Evolutionary conservation across 2,888 invertebrate genomes (phyloP).

Genomic region (Pandemis heparana): DNA sequence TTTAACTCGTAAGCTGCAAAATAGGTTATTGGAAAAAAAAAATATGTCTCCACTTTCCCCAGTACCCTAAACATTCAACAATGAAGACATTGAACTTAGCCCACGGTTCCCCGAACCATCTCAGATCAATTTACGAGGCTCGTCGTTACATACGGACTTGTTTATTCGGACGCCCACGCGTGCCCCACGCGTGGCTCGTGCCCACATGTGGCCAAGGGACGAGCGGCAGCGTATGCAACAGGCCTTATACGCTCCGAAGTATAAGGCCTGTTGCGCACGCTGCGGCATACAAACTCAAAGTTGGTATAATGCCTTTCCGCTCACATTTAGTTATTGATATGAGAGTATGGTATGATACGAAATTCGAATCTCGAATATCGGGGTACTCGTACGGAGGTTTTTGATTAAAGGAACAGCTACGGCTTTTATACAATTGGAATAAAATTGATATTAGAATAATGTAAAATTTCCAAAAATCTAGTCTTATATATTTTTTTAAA

Average conservation of each 20-base stretch:
- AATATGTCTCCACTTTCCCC: background rate
- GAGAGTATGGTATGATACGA: too few species aligned
- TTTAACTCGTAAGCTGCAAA: background rate
- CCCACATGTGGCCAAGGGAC: slow-evolving; percentile 52
- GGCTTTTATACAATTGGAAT: too few species aligned
- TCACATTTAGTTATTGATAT: too few species aligned
- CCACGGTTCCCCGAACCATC: slow-evolving; percentile 57
- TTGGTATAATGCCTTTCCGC: too few species aligned
- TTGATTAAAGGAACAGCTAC: too few species aligned
- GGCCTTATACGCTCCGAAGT: background rate
- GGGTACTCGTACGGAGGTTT: too few species aligned
- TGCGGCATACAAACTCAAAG: too few species aligned
- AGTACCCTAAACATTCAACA: slow-evolving; percentile 49
- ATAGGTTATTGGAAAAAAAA: background rate
- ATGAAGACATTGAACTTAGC: slow-evolving; percentile 66
- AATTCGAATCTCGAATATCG: too few species aligned
- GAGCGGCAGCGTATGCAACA: slow-evolving; percentile 50
- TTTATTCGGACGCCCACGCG: slow-evolving; percentile 78
- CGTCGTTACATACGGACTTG: slow-evolving; percentile 67
- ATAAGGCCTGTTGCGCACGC: too few species aligned
- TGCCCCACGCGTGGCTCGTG: slow-evolving; percentile 77
- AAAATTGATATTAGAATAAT: background rate
- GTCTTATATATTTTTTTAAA: too few species aligned
- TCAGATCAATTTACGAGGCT: slow-evolving; percentile 66
- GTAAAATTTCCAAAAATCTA: too few species aligned